A percentile compares a stretch with the other conserved stretches of the same genome.
Conservation (phyloP, 2,113 vertebrate genomes). For the Cinclus mexicanus region DNA sequence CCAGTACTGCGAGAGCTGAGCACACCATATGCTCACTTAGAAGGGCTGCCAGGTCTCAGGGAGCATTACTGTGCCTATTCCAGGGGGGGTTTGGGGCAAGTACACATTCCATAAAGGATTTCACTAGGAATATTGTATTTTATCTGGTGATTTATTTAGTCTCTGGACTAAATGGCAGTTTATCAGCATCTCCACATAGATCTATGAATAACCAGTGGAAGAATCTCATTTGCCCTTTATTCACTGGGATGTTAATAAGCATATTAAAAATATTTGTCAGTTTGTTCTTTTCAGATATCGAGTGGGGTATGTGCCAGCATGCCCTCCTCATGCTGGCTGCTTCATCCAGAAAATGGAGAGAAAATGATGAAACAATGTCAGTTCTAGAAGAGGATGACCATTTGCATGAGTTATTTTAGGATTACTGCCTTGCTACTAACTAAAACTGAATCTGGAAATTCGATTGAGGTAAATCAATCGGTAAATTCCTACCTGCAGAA, state of each 20-base stretch:
- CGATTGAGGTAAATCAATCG: background rate
- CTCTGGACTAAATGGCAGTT: background rate
- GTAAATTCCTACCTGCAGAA: conserved; percentile 5
- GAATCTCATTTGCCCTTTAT: background rate
- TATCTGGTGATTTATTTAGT: background rate
- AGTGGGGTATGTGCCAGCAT: background rate
- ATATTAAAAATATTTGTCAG: conserved; percentile 6
- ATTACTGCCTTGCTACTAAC: background rate
- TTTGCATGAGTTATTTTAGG: background rate
- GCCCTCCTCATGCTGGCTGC: background rate
- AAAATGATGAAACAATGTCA: background rate
- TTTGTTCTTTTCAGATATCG: background rate
- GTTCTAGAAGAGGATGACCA: background rate
- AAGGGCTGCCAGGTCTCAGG: conserved; percentile 16
- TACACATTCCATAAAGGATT: background rate
- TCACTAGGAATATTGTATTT: background rate
- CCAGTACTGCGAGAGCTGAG: background rate
- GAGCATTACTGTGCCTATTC: background rate
- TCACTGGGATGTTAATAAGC: background rate
- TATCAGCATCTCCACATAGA: background rate
- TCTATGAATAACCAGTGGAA: background rate
- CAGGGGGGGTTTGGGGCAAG: background rate
- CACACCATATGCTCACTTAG: background rate
- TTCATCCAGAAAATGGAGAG: background rate
- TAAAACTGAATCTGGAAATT: background rate